Base-by-base conservation (phyloP, 2,113 vertebrate species). In the Pituophis catenifer region DNA sequence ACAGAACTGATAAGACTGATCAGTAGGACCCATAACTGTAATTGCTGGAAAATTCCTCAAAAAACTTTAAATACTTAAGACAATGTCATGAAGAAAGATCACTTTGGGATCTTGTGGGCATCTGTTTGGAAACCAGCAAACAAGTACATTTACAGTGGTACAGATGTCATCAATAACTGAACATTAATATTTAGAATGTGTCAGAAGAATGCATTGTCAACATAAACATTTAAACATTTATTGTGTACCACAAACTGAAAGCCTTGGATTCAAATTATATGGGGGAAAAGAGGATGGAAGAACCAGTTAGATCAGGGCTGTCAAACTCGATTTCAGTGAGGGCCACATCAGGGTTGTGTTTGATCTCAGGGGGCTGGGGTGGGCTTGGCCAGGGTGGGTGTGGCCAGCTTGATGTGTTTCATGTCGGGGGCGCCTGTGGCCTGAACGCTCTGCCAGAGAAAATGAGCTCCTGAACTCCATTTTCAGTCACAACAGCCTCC, bases 141-240 rank as follows among this genome's bases (percentile, higher is more conserved):
- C 19, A 58, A 54, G 26, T 89, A 38, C 12, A 58, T 89, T 93
- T 93, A 59, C 59, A 91, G 88, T 44, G 33, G 85, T 75, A 88
- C 11, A 50, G 33, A 70, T 88, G 52, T 19, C 44, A 75, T 75
- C 93, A 57, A 62, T 58, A 91, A 58, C 38, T 58, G 52, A 88
- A 88, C 75, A 44, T 93, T 89, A 91, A 91, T 93, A 81, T 75
- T 88, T 48, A 91, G 50, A 57, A 91, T 44, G 50, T 88, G n/a
- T 85, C 92, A 81, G 29, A 89, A 54, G 26, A 53, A 81, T 58
- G 54, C 26, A 89, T 93, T 91, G 57, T 54, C 33, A 33, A 75
- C 89, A 52, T 53, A 88, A 81, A 81, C 55, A 29, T 89, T 8
- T 89, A 44, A n/a, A 23, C 88, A 88, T 91, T 91, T 91, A 50